These are phyloP conservation scores for Lycodopsis pacificus DNA, from an alignment of 2,797 vertebrate species.

Conservation along the genomic window DNA sequence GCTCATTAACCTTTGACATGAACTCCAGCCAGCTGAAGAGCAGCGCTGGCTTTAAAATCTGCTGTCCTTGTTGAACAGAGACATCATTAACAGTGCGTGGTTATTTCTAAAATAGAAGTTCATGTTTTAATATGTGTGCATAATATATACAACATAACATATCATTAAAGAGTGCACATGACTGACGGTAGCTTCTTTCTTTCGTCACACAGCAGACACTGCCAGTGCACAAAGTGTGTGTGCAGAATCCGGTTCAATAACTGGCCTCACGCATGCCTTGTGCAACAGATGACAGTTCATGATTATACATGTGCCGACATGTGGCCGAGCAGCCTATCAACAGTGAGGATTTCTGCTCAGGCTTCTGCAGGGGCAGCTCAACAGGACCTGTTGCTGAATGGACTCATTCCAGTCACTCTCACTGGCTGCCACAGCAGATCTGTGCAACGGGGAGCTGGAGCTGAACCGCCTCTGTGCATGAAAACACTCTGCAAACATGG, in stretches of 20 bases:
- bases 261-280: constrained; percentile 34
- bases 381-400: constrained; percentile 61
- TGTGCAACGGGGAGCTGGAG: constrained; percentile 52
- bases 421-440: constrained; percentile 49
- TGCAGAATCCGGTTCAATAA: constrained; percentile 8
- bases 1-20: constrained; percentile 79
- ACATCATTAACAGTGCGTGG: background rate
- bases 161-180: background rate
- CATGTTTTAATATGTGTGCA: constrained; percentile 8
- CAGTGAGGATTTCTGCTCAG: constrained; percentile 78
- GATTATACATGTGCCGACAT: constrained; percentile 61
- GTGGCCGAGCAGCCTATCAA: constrained; percentile 36
- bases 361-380: constrained; percentile 77
- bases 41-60: constrained; percentile 34
- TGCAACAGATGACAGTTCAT: constrained; percentile 55
- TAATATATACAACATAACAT: background rate
- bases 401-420: constrained; percentile 67
- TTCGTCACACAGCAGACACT: constrained; percentile 33
- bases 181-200: background rate
- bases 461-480: constrained; percentile 32
- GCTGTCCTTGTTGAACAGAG: constrained; percentile 20
- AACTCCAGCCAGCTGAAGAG: constrained; percentile 37
- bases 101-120: constrained; percentile 1
- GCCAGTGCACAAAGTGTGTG: too few species aligned
- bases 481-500: constrained; percentile 74